Conservation (phyloP, 2,888 invertebrate species). For the Lepidonotus clava region DNA sequence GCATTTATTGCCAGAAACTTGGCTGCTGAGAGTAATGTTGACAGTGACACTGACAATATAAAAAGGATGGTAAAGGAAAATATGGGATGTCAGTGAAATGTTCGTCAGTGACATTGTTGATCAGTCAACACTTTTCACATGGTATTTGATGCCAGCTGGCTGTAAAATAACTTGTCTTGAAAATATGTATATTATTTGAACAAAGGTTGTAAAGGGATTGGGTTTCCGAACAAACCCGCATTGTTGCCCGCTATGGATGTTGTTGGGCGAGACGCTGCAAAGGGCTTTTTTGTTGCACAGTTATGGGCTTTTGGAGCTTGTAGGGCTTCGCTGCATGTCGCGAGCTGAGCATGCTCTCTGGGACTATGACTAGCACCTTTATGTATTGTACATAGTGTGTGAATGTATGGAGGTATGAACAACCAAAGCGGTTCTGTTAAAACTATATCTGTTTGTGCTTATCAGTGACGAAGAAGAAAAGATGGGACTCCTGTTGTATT, state of each 20-base stretch:
- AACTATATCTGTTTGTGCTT: background rate
- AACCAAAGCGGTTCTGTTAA: background rate
- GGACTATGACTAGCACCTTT: background rate
- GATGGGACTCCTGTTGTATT: background rate
- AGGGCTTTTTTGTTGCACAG: background rate
- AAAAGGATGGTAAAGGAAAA: too few species aligned
- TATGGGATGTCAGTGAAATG: too few species aligned
- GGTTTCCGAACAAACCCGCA: background rate
- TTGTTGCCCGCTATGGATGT: background rate
- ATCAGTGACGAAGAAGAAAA: background rate
- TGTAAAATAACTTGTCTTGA: too few species aligned
- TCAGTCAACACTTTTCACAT: too few species aligned
- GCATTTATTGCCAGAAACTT: too few species aligned
- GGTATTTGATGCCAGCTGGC: too few species aligned
- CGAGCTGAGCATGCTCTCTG: background rate
- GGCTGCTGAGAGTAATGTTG: too few species aligned
- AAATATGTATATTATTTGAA: background rate
- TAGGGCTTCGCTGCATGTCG: background rate
- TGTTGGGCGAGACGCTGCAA: background rate
- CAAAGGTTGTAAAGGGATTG: background rate
- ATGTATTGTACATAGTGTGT: slow-evolving; percentile 40
- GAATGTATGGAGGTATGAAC: too few species aligned
- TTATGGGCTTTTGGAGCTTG: background rate
- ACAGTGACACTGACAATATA: too few species aligned
- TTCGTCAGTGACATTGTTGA: too few species aligned